Percentiles rank a stretch among this genome's conserved stretches.
phyloP scores from a whole-genome alignment of 2,113 vertebrate species.

The Callionymus lyra region DNA sequence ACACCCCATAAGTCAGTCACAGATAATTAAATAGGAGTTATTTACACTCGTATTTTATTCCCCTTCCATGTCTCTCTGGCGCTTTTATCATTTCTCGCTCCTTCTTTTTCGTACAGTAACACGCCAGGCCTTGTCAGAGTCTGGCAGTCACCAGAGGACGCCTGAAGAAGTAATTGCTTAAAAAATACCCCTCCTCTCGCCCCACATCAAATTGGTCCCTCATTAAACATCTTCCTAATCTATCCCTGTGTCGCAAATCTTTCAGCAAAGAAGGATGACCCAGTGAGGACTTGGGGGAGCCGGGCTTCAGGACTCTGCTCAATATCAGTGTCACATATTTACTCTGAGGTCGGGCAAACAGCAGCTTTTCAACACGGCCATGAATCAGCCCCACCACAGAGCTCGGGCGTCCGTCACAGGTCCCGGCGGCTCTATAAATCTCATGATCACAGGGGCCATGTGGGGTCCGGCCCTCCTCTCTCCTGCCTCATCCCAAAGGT shows the following conservation, averaged over 20 bases:
- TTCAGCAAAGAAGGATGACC: constrained; percentile 40
- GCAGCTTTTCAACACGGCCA: constrained; percentile 51
- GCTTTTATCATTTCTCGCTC: constrained; percentile 54
- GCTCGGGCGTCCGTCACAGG: constrained; percentile 48
- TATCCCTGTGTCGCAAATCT: constrained; percentile 38
- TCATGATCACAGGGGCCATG: constrained; percentile 44
- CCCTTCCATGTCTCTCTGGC: constrained; percentile 54
- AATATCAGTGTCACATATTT: constrained; percentile 49
- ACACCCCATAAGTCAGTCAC: constrained; percentile 76
- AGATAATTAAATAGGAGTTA: constrained; percentile 76
- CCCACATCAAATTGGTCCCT: constrained; percentile 46
- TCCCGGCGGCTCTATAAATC: constrained; percentile 57
- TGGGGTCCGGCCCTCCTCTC: constrained; percentile 40
- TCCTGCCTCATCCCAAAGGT: constrained; percentile 38
- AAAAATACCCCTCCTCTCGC: constrained; percentile 11
- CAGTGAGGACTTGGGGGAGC: constrained; percentile 34
- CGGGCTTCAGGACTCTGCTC: constrained; percentile 45
- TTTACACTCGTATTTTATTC: constrained; percentile 61
- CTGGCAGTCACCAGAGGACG: constrained; percentile 43
- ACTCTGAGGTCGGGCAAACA: constrained; percentile 47
- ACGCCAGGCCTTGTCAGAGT: constrained; percentile 42
- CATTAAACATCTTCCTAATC: constrained; percentile 51
- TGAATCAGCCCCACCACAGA: constrained; percentile 48
- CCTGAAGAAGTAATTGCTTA: constrained; percentile 32
- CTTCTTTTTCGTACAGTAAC: constrained; percentile 45